phyloP scores from a whole-genome alignment of 2,113 vertebrate species.

The Puffinus mauretanicus region DNA sequence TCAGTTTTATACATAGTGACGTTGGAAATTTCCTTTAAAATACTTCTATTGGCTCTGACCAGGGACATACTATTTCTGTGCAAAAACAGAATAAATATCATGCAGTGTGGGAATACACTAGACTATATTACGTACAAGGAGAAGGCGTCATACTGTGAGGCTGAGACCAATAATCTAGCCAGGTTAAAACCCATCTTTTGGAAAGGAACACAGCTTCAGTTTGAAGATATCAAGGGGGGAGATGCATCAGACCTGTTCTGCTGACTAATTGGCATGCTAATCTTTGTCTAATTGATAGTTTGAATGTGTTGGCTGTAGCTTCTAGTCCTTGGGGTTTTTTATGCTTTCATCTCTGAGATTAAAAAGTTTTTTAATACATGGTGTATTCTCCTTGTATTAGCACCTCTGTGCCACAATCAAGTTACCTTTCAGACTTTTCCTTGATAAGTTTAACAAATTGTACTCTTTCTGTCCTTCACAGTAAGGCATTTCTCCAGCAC shows the following conservation, averaged over 20 bases:
- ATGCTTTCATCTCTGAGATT: background rate
- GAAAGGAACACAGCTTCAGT: background rate
- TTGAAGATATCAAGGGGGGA: background rate
- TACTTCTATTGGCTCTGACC: background rate
- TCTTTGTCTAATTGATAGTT: background rate
- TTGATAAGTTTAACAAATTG: background rate
- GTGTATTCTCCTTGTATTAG: background rate
- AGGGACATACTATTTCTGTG: background rate
- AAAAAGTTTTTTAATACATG: background rate
- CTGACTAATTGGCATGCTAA: background rate
- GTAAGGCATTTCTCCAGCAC: background rate
- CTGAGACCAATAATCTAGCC: background rate
- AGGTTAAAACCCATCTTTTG: background rate
- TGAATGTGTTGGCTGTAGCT: background rate
- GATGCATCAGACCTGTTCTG: background rate
- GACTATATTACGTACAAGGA: background rate
- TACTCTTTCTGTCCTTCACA: background rate
- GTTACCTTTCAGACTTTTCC: background rate
- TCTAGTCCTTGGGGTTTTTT: background rate
- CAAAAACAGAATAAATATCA: background rate
- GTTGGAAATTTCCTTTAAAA: background rate
- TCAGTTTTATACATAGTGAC: background rate
- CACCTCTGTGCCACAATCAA: background rate
- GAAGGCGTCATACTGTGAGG: background rate
- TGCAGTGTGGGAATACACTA: background rate